Percentiles rank a stretch among this genome's conserved stretches.
Evolutionary conservation across 1,140 invertebrate genomes (phyloP).

Genomic region (Microplitis mediator): DNA sequence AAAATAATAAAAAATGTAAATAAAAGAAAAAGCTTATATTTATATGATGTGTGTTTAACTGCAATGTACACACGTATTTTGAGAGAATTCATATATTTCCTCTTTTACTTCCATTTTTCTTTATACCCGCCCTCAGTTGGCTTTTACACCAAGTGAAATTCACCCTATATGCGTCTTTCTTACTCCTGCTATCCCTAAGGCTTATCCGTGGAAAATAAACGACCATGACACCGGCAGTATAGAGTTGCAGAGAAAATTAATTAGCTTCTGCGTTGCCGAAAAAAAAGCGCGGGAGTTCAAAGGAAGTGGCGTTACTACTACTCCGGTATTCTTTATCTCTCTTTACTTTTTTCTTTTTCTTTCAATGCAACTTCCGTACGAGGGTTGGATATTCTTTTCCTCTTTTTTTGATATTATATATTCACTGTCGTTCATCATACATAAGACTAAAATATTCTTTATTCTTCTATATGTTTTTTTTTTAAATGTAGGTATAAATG

Average conservation of each 20-base stretch:
- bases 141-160: background rate
- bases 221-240: constrained; percentile 25
- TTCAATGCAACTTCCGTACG: constrained; percentile 3
- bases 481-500: background rate
- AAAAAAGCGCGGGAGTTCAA: constrained; percentile 48
- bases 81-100: background rate
- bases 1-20: background rate
- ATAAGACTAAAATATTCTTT: background rate
- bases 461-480: background rate
- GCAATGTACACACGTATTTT: constrained; percentile 1
- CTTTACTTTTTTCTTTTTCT: constrained; percentile 27
- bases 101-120: background rate
- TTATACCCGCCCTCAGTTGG: background rate
- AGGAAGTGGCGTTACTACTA: constrained; percentile 43
- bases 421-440: background rate
- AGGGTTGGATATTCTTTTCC: background rate
- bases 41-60: background rate
- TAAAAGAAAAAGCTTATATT: background rate
- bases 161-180: background rate
- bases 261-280: constrained; percentile 47
- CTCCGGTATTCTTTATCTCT: background rate
- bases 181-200: constrained; percentile 6
- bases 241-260: constrained; percentile 45
- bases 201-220: constrained; percentile 41
- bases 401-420: background rate